Base-by-base conservation (phyloP, 2,888 invertebrate species). In the Pardosa pseudoannulata region DNA sequence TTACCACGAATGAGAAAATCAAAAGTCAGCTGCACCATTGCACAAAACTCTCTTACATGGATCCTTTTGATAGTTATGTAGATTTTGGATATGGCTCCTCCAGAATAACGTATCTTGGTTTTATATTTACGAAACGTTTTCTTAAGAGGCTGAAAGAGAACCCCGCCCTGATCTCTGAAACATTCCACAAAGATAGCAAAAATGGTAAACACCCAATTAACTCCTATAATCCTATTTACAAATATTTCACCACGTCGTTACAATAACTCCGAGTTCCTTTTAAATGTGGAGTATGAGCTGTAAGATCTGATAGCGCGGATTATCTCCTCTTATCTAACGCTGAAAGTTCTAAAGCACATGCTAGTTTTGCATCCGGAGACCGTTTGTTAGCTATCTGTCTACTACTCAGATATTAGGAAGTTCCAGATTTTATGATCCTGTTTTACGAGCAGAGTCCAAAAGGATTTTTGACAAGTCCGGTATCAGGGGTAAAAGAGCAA, bases 301-400 rank as follows among this genome's bases (percentile, higher is more conserved):
- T 23, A 23, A n/a, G 56, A 56, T 23, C 23, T 23, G 56, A 56
- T 23, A 56, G 23, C 2, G 41, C 2, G 16, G 56, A 56, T 23
- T 6, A 23, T 19, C 23, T 11, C 5, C 56, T 3, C 56, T 56
- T 56, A 56, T 56, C 56, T 3, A 23, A 56, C 56, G 56, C 56
- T 56, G 56, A 56, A 56, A 56, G 56, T 56, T 23, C 19, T 23
- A 56, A 56, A 56, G 56, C 56, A 56, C 23, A 56, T 56, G 56
- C 23, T 23, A 23, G 56, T 56, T 56, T 56, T 56, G 56, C 11
- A 16, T n/a, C 46, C 46, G 11, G n/a, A 46, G n/a, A 16, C 46
- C 46, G 2, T 46, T 46, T 16, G 7, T 46, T 46, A 46, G 46
- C 7, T 46, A 46, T 46, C 16, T 16, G 16, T 46, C 46, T 46